Conservation (phyloP, 2,888 invertebrate species). For the Metalampra italica region DNA sequence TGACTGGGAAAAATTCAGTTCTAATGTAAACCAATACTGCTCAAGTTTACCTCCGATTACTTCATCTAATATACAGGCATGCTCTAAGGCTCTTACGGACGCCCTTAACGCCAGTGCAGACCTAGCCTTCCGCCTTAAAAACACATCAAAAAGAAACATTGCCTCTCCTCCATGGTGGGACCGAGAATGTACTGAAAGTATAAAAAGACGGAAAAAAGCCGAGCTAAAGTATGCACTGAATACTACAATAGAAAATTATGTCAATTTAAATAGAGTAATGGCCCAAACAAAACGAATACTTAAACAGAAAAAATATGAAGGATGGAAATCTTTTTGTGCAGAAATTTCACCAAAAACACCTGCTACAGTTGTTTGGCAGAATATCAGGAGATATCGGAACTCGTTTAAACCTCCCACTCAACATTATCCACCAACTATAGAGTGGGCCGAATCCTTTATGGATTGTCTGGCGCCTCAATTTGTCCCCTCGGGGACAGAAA, state of each 20-base stretch:
- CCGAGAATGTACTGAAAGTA: conserved; percentile 5
- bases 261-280: conserved; percentile 1
- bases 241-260: conserved; percentile 9
- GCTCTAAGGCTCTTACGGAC: neutral
- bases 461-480: conserved; percentile 5
- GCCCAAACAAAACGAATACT: conserved; percentile 7
- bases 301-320: conserved; percentile 8
- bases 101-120: neutral
- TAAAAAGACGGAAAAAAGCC: conserved; percentile 1
- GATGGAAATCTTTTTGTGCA: conserved; percentile 12
- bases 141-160: neutral
- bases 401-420: neutral
- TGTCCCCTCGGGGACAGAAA: too few species aligned
- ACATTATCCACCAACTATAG: neutral
- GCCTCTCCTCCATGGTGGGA: conserved; percentile 12
- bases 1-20: neutral
- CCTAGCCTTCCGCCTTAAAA: conserved; percentile 1
- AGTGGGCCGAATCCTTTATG: neutral
- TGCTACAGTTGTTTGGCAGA: conserved; percentile 8
- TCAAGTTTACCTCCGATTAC: too few species aligned
- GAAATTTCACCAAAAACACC: conserved; percentile 8
- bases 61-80: too few species aligned
- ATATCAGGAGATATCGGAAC: conserved; percentile 5
- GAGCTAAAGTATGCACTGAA: conserved; percentile 1
- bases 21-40: neutral